These are phyloP conservation scores for Holothuria glaberrima DNA, from an alignment of 35 echinoderm and acorn worm genomes.

Conservation along the genomic window DNA sequence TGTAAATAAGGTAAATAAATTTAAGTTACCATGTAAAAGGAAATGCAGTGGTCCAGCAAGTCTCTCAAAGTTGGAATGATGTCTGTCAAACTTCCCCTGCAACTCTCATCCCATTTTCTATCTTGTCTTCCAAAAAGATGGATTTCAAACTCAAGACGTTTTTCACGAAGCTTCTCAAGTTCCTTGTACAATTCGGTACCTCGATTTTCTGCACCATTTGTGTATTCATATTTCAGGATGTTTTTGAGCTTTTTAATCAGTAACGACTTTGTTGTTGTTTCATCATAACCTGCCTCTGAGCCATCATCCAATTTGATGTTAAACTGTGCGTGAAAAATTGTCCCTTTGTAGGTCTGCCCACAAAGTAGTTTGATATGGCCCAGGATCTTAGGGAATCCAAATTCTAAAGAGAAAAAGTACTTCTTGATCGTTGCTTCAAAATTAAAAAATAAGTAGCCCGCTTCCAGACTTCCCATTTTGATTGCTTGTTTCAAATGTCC, in stretches of 20 bases:
- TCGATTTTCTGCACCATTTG: not conserved
- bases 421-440: not conserved
- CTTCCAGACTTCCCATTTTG: conserved; percentile 1
- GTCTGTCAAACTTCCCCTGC: not conserved
- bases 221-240: not conserved
- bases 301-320: not conserved
- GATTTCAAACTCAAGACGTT: not conserved
- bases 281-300: not conserved
- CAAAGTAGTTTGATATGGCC: not conserved
- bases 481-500: not conserved
- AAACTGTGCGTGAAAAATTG: not conserved
- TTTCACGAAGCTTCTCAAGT: not conserved
- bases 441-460: not conserved
- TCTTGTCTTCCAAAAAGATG: not conserved
- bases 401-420: not conserved
- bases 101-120: not conserved
- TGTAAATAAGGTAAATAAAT: not conserved
- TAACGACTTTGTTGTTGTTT: not conserved
- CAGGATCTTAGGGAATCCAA: not conserved
- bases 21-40: not conserved
- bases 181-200: not conserved
- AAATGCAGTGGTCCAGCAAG: not conserved
- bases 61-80: not conserved
- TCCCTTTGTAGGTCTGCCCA: not conserved
- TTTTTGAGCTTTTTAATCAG: not conserved